Conservation (phyloP, 2,113 vertebrate genomes). For the Toxostoma redivivum region DNA sequence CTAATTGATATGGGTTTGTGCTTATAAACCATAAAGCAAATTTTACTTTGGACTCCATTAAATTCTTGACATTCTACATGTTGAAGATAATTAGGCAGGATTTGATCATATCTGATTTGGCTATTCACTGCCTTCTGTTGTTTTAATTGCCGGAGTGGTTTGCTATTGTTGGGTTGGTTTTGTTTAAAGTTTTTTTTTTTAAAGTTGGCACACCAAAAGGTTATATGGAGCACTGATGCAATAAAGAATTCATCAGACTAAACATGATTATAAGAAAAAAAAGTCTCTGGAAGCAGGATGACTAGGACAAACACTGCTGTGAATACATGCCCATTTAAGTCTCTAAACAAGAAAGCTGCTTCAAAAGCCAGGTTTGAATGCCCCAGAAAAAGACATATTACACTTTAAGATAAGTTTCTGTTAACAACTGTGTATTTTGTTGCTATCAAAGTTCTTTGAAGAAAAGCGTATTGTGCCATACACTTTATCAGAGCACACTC, state of each 20-base stretch:
- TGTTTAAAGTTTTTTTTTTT: neutral
- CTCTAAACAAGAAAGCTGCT: neutral
- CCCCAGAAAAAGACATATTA: neutral
- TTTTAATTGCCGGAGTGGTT: neutral
- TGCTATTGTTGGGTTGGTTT: neutral
- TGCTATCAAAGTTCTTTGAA: neutral
- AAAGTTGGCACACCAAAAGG: neutral
- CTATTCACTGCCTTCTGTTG: neutral
- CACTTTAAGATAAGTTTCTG: neutral
- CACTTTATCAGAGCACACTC: neutral
- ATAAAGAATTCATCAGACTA: neutral
- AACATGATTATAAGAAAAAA: neutral
- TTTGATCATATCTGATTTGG: neutral
- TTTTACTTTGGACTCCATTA: neutral
- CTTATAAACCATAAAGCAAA: conserved; percentile 2
- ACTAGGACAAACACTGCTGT: neutral
- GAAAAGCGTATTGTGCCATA: neutral
- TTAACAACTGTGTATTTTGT: neutral
- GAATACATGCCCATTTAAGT: neutral
- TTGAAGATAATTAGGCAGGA: neutral
- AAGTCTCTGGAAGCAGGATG: neutral
- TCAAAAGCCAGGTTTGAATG: neutral
- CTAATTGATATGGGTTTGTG: neutral
- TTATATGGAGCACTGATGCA: neutral
- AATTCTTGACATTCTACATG: neutral